Evolutionary conservation across 2,888 invertebrate genomes (phyloP), one percentile per base, ranked within the genome.

Genomic region (Tromatobia lineatoria): DNA sequence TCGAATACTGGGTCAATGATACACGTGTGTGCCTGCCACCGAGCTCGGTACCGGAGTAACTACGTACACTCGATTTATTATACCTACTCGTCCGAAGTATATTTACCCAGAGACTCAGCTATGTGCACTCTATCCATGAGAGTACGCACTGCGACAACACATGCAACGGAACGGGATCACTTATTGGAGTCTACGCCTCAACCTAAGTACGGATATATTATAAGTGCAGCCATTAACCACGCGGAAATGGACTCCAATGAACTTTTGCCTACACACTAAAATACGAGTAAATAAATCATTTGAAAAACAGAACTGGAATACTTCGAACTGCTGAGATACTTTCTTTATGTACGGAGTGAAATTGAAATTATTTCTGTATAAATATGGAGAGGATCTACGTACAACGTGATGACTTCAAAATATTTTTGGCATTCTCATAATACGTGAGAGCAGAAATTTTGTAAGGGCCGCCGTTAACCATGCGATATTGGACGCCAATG

Each of bases 1-100:
- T 85, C 83, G 70, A 71, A 86, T 86, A 86, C 80, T 86, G 84
- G 86, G 86, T 86, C 86, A 86, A 86, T 81, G 85, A 85, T 85
- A 80, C 83, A 64, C 57, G 34, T 76, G 50, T 71, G 75, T 29
- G 45, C 42, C 54, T 54, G 57, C 38, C 6, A 34, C 61, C 29
- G 18, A 74, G 54, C 47, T 47, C 74, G 57, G 18, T 18, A 57
- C 29, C 29, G 13, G 25, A 59, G 61, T 50, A 67, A 67, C 45
- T 59, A 23, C 45, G 18, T 45, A 59, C 70, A 71, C 50, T 70
- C 76, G 83, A 83, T 83, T 83, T 76, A 83, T 80, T 80, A 76
- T 80, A 73, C 59, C 71, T n/a, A 59, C 79, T 80, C 61, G 70
- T 75, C 71, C 75, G n/a, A 80, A 75, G 83, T 79, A 47, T 80